Percentiles rank a stretch among this genome's conserved stretches.
These are phyloP conservation scores for Cotesia chilonis DNA, from an alignment of 1,140 invertebrate species.

Conservation along the genomic window DNA sequence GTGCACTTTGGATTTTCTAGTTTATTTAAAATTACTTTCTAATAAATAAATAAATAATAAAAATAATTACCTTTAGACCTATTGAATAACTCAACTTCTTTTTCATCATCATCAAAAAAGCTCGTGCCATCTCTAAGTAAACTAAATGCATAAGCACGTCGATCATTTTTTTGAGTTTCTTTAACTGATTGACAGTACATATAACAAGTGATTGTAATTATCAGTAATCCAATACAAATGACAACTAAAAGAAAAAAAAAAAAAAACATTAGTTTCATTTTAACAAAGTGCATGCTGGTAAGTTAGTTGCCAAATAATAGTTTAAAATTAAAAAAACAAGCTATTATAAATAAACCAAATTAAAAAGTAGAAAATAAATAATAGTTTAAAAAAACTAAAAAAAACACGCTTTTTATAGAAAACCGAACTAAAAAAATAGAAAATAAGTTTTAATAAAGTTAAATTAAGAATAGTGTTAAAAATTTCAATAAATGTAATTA, in stretches of 20 bases:
- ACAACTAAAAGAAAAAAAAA: conserved; percentile 51
- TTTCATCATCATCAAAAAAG: conserved; percentile 70
- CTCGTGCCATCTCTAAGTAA: conserved; percentile 57
- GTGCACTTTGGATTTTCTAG: background rate
- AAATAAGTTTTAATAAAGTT: too few relatives aligned
- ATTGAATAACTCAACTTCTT: conserved; percentile 72
- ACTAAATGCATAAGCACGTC: conserved; percentile 60
- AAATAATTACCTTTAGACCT: conserved; percentile 54
- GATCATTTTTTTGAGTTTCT: conserved; percentile 53
- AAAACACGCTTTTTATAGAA: too few relatives aligned
- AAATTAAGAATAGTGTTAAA: too few relatives aligned
- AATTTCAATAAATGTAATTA: too few relatives aligned
- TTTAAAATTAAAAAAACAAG: too few relatives aligned
- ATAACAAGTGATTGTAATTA: conserved; percentile 52
- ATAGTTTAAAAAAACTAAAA: too few relatives aligned
- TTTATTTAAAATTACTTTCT: conserved; percentile 3
- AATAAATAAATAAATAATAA: background rate
- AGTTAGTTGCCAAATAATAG: too few relatives aligned
- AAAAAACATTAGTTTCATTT: conserved; percentile 60
- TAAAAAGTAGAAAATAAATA: too few relatives aligned
- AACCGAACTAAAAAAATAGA: too few relatives aligned
- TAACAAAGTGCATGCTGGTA: too few relatives aligned
- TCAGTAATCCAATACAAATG: conserved; percentile 47
- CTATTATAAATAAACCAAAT: too few relatives aligned
- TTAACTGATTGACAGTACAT: conserved; percentile 59